Percentiles rank a stretch among this genome's conserved stretches.
These are phyloP conservation scores for Chouioia cunea DNA, from an alignment of 2,888 invertebrate genomes.

Conservation along the genomic window DNA sequence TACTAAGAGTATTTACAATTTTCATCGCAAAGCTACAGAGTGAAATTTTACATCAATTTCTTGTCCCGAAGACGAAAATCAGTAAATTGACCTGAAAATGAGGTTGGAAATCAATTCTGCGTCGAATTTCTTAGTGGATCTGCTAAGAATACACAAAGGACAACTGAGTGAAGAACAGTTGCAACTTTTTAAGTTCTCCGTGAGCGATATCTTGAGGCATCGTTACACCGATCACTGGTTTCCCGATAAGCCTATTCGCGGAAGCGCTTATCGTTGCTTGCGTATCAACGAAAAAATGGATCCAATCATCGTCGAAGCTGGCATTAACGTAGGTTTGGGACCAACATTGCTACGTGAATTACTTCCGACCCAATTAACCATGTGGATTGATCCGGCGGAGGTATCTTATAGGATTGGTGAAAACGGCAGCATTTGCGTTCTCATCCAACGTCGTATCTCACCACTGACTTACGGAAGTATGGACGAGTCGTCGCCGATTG, in stretches of 20 bases:
- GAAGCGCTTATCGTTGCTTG: constrained; percentile 80
- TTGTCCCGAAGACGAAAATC: too few relatives aligned
- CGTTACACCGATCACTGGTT: constrained; percentile 80
- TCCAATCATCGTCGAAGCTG: constrained; percentile 76
- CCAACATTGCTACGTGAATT: constrained; percentile 72
- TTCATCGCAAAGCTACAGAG: background rate
- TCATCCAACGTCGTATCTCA: constrained; percentile 70
- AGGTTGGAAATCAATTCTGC: constrained; percentile 71
- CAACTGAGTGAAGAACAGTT: constrained; percentile 68
- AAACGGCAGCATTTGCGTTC: constrained; percentile 75
- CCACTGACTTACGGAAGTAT: too few relatives aligned
- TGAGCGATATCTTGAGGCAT: constrained; percentile 68
- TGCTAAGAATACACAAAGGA: constrained; percentile 67
- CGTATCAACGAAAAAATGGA: constrained; percentile 81
- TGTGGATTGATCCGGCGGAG: constrained; percentile 83
- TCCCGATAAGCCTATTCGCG: constrained; percentile 78
- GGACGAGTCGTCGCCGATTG: too few relatives aligned
- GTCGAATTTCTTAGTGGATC: constrained; percentile 70
- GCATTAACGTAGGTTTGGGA: constrained; percentile 74
- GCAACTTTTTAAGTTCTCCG: constrained; percentile 68
- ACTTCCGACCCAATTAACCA: constrained; percentile 79
- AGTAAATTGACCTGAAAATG: constrained; percentile 57
- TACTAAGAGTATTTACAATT: background rate
- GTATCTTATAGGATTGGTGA: constrained; percentile 78
- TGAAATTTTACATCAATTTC: too few relatives aligned